Base-by-base conservation (phyloP, 2,113 vertebrate genomes). In the Spilogale gracilis region DNA sequence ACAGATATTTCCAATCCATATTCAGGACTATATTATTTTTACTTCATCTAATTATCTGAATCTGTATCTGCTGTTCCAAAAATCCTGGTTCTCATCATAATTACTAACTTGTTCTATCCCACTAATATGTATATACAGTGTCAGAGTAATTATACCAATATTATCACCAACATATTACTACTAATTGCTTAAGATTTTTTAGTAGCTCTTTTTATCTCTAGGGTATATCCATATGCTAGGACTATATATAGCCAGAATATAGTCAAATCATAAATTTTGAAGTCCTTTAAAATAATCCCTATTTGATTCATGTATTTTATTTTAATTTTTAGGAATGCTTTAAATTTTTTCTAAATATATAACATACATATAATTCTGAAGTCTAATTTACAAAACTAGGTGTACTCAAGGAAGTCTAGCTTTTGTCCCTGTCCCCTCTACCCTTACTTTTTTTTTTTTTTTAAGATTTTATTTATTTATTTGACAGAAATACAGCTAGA, bases 321-420 rank as follows among this genome's bases (percentile, higher is more conserved):
- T 52, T 91, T 91, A 81, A 91, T 56, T 76, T 81, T 73, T 83
- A 88, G 67, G 54, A 13, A 50, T 88, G 23, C 65, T 88, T 86
- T 18, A 52, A 60, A 32, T 61, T 73, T 73, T 50, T 54, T 48
- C n/a, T n/a, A 17, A 52, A 54, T 94, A 71, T 27, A 32, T 78
- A 23, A 63, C 5, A 23, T 90, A 30, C 50, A 30, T 18, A 23
- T 8, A 85, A 11, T 38, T 61, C 71, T 20, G 23, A 79, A 60
- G 16, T 85, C 21, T 69, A 43, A 82, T 76, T 92, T 60, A 82
- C 9, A 52, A 45, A 82, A 91, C 25, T 65, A 58, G 12, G 13
- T 73, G 32, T 82, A 58, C 45, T 94, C 65, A 81, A 16, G 56
- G n/a, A 74, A 56, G 30, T 65, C 48, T 73, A 30, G 20, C 27